Evolutionary conservation across 2,888 invertebrate species (phyloP).

Genomic region (Drosophila subquinaria): DNA sequence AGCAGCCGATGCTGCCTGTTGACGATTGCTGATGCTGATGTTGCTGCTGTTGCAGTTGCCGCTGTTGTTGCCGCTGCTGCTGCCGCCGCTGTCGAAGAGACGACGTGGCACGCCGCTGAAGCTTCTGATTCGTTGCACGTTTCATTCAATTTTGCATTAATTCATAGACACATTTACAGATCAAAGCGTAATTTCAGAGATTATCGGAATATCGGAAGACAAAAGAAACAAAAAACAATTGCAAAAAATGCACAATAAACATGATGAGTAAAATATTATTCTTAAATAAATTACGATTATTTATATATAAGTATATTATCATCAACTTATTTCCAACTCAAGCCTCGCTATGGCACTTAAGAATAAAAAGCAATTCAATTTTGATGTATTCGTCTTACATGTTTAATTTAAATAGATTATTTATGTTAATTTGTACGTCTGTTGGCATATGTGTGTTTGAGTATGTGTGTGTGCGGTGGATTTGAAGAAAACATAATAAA

Average conservation of each 20-base stretch:
- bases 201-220: conserved; percentile 46
- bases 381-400: conserved; percentile 33
- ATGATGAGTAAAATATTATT: conserved; percentile 34
- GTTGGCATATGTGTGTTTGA: not conserved
- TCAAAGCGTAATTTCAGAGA: conserved; percentile 41
- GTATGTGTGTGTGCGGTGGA: conserved; percentile 3
- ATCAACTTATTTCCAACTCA: conserved; percentile 15
- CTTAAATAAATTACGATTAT: conserved; percentile 22
- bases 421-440: conserved; percentile 5
- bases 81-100: conserved; percentile 80
- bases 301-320: not conserved
- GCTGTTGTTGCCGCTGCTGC: conserved; percentile 39
- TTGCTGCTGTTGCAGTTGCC: conserved; percentile 35
- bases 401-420: conserved; percentile 7
- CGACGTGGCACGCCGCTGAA: conserved; percentile 86
- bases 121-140: conserved; percentile 75
- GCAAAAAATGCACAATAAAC: conserved; percentile 54
- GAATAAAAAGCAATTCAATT: conserved; percentile 39
- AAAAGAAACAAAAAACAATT: conserved; percentile 56
- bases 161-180: conserved; percentile 59
- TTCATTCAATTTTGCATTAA: conserved; percentile 29
- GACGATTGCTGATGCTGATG: conserved; percentile 30
- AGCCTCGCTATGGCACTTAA: conserved; percentile 11
- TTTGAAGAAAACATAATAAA: not conserved
- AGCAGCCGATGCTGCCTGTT: conserved; percentile 16